A percentile compares a stretch with the other conserved stretches of the same genome.
Conservation (phyloP, 2,113 vertebrate genomes). For the Myxocyprinus asiaticus region DNA sequence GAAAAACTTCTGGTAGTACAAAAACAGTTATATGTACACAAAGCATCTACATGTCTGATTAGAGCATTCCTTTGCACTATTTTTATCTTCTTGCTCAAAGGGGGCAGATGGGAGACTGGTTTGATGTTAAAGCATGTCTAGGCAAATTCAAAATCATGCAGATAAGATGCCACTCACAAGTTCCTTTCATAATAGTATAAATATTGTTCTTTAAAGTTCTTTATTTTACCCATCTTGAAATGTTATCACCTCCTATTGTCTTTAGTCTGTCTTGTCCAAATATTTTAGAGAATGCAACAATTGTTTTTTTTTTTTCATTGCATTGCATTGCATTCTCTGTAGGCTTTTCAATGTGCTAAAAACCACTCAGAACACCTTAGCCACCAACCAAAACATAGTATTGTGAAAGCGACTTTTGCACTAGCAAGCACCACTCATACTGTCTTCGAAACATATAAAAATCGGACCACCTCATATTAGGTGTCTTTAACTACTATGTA, state of each 20-base stretch:
- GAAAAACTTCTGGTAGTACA: conserved; percentile 31
- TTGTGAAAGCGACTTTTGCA: no score
- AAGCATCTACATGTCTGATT: conserved; percentile 69
- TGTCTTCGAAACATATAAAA: no score
- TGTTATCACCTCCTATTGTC: not conserved
- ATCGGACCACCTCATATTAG: no score
- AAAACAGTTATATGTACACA: conserved; percentile 63
- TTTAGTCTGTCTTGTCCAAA: not conserved
- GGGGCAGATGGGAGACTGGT: conserved; percentile 16
- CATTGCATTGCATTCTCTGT: no score
- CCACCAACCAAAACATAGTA: not conserved
- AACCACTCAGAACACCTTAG: not conserved
- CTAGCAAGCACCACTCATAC: no score
- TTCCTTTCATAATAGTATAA: conserved; percentile 22
- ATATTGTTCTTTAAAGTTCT: conserved; percentile 5
- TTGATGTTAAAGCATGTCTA: conserved; percentile 19
- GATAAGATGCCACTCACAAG: conserved; percentile 31
- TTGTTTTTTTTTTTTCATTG: no score
- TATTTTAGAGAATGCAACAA: not conserved
- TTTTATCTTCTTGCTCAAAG: conserved; percentile 63
- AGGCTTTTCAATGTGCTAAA: no score
- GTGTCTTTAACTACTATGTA: no score
- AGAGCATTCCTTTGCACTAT: conserved; percentile 73
- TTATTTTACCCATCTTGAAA: not conserved
- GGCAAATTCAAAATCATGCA: not conserved